Evolutionary conservation across 2,888 invertebrate genomes (phyloP).

Genomic region (Amiota minor): DNA sequence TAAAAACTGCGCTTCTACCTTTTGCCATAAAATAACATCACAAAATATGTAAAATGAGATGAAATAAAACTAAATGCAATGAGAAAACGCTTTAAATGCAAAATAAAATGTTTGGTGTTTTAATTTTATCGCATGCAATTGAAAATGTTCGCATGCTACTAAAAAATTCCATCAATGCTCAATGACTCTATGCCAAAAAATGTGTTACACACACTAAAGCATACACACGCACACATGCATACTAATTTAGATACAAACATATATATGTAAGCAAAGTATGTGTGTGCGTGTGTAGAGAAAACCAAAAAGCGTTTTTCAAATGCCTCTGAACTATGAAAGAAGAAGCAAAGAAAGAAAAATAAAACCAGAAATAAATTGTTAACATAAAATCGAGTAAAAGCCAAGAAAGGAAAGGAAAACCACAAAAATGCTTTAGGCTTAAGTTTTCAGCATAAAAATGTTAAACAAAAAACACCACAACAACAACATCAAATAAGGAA

Average conservation of each 20-base stretch:
- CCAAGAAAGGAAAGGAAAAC: not conserved
- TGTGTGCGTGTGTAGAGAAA: not conserved
- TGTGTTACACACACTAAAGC: conserved; percentile 12
- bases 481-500: not conserved
- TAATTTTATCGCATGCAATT: conserved; percentile 15
- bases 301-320: conserved; percentile 25
- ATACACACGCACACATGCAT: not conserved
- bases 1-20: no score
- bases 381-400: conserved; percentile 22
- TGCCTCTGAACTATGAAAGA: conserved; percentile 20
- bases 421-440: conserved; percentile 27
- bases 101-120: conserved; percentile 7
- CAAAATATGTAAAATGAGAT: not conserved
- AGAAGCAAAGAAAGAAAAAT: no score
- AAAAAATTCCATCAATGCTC: conserved; percentile 57
- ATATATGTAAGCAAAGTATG: no score
- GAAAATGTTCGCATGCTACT: conserved; percentile 39
- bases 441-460: conserved; percentile 25
- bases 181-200: conserved; percentile 53
- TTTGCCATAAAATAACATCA: not conserved
- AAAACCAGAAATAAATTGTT: conserved; percentile 22
- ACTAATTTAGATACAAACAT: not conserved
- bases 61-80: conserved; percentile 26
- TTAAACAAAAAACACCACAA: conserved; percentile 10
- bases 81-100: conserved; percentile 21